phyloP scores from a whole-genome alignment of 1,140 invertebrate genomes.

The Zaprionus inermis region DNA sequence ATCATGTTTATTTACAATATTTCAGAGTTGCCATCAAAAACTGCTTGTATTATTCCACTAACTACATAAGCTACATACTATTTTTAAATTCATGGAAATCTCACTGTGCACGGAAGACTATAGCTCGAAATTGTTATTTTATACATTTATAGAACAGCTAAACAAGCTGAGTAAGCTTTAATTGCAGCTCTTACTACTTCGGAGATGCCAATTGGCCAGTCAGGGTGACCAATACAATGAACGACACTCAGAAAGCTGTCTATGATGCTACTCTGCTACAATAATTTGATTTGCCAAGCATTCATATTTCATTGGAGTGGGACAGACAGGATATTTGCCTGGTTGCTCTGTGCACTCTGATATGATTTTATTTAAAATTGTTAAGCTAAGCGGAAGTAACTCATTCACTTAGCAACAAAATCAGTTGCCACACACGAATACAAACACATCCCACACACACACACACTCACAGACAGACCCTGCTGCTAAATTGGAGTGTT shows the following conservation, averaged over 20 bases:
- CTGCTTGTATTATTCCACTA: no score
- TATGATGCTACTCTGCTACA: not conserved
- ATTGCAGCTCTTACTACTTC: not conserved
- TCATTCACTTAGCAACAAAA: constrained; percentile 79
- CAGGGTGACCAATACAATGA: not conserved
- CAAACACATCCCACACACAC: constrained; percentile 7
- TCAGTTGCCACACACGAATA: constrained; percentile 53
- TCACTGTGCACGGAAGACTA: not conserved
- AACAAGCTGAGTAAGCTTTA: not conserved
- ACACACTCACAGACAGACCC: not conserved
- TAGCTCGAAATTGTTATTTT: not conserved
- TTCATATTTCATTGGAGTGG: not conserved
- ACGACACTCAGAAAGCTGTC: not conserved
- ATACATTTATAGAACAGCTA: not conserved
- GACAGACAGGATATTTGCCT: not conserved
- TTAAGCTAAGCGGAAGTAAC: constrained; percentile 76
- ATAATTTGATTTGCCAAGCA: not conserved
- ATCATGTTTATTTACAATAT: no score
- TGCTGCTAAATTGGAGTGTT: constrained; percentile 71
- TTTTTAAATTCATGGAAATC: not conserved
- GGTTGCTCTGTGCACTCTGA: constrained; percentile 23
- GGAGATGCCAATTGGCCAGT: not conserved
- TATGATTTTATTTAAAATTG: constrained; percentile 79
- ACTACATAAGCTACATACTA: no score
- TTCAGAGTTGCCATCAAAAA: no score